phyloP scores from a whole-genome alignment of 2,797 vertebrate species.

The Enteromius fasciolatus region DNA sequence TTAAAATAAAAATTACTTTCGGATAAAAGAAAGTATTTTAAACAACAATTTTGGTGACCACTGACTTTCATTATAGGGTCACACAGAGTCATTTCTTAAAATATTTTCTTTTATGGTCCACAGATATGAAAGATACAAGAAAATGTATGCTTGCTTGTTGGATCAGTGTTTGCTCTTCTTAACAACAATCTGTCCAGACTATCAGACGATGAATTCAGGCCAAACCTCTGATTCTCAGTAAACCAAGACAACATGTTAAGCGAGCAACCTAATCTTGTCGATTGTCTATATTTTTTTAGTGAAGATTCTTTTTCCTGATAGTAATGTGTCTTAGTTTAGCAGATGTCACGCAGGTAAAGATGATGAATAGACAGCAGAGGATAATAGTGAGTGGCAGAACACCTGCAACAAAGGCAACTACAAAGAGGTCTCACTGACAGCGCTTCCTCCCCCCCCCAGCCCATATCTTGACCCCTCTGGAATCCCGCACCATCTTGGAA shows the following conservation, averaged over 20 bases:
- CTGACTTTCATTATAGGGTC: neutral
- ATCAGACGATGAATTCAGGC: neutral
- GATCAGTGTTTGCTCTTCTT: neutral
- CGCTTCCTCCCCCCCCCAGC: slow-evolving; percentile 74
- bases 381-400: slow-evolving; percentile 83
- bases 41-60: neutral
- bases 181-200: neutral
- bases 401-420: slow-evolving; percentile 86
- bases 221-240: slow-evolving; percentile 7
- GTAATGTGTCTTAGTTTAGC: slow-evolving; percentile 65
- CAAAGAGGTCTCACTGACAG: slow-evolving; percentile 81
- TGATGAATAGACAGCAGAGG: slow-evolving; percentile 72
- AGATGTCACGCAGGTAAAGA: slow-evolving; percentile 79
- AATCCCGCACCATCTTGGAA: slow-evolving; percentile 75
- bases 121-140: neutral
- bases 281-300: neutral
- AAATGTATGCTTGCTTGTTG: neutral
- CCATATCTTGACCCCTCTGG: slow-evolving; percentile 71
- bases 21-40: neutral
- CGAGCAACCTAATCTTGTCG: neutral
- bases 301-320: slow-evolving; percentile 48
- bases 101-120: neutral
- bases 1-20: neutral
- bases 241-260: slow-evolving; percentile 2
- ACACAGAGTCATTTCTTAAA: neutral